Base-by-base conservation (phyloP, 2,797 vertebrate genomes). In the Phoeniculus purpureus region DNA sequence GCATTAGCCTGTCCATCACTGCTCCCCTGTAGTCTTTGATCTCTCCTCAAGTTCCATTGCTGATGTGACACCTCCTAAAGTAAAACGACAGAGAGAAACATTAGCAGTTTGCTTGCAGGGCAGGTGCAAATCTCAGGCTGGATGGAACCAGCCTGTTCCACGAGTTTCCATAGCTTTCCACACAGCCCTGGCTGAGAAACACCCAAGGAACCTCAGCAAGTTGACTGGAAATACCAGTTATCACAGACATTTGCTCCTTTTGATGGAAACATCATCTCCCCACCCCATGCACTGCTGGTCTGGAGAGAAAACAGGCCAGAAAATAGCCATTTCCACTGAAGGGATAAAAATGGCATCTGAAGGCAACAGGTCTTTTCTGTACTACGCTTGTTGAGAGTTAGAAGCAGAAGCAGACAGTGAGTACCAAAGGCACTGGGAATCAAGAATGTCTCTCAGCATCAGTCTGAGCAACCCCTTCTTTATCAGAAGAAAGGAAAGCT, bases 1-100 rank as follows among this genome's bases (percentile, higher is more conserved):
- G 51, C 26, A 31, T 68, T 59, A 85, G 25, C 27, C n/a, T 50
- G 59, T 80, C 75, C 51, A 40, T 84, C 78, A 67, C 54, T 74
- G 61, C 50, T 91, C 61, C 67, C 47, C 59, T 55, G 66, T 25
- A 2, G 65, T n/a, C 61, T 82, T 88, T 82, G 79, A 23, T 83
- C 45, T 81, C 62, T 59, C 50, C 64, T 81, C 67, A 81, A 77
- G 54, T 9, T 25, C 51, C n/a, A 0, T 8, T 71, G 65, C 40
- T 86, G 80, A 81, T 79, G 43, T 77, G 60, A 92, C 65, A 88
- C 37, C 43, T 84, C 54, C 71, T 88, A 62, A 88, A 91, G 86
- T 19, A 64, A 71, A 79, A 68, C 79, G 64, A 62, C 47, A 83
- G 55, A 26, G 34, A 50, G 48, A 65, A 43, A 55, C 0, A 3